These are phyloP conservation scores for Taurulus bubalis DNA, from an alignment of 2,113 vertebrate species.

Conservation along the genomic window DNA sequence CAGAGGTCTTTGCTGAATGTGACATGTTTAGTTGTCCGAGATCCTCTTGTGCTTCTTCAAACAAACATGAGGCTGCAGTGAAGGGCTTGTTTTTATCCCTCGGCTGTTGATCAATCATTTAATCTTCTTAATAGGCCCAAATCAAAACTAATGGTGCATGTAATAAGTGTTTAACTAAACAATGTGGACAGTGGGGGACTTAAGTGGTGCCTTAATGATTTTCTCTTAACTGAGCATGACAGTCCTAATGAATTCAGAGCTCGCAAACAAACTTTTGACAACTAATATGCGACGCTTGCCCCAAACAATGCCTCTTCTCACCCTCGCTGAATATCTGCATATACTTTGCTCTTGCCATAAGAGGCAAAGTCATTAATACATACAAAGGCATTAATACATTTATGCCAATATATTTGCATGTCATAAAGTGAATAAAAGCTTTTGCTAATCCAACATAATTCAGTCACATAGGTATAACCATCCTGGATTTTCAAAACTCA, in stretches of 20 bases:
- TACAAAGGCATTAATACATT: constrained; percentile 69
- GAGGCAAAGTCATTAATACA: too few relatives aligned
- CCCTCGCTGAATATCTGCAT: constrained; percentile 43
- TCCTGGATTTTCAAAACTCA: neutral
- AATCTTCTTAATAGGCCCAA: constrained; percentile 75
- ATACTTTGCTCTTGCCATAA: constrained; percentile 53
- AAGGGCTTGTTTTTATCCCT: constrained; percentile 56
- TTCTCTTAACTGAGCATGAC: constrained; percentile 65
- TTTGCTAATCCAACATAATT: constrained; percentile 50
- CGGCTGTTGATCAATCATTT: constrained; percentile 75
- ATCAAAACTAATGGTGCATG: constrained; percentile 76
- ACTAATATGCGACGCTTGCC: constrained; percentile 55
- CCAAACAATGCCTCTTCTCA: constrained; percentile 55
- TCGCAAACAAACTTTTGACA: constrained; percentile 70
- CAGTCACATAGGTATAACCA: constrained; percentile 10
- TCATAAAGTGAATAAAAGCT: constrained; percentile 48
- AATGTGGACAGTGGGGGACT: constrained; percentile 66
- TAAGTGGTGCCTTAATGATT: constrained; percentile 54
- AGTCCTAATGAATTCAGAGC: constrained; percentile 61
- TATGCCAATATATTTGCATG: constrained; percentile 73
- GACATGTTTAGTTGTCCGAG: constrained; percentile 60
- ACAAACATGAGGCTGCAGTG: constrained; percentile 26
- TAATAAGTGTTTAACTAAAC: constrained; percentile 76
- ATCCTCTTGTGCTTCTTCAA: constrained; percentile 46
- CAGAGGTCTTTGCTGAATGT: constrained; percentile 43